Base-by-base conservation (phyloP, 1,140 invertebrate genomes). In the Trachymyrmex septentrionalis region DNA sequence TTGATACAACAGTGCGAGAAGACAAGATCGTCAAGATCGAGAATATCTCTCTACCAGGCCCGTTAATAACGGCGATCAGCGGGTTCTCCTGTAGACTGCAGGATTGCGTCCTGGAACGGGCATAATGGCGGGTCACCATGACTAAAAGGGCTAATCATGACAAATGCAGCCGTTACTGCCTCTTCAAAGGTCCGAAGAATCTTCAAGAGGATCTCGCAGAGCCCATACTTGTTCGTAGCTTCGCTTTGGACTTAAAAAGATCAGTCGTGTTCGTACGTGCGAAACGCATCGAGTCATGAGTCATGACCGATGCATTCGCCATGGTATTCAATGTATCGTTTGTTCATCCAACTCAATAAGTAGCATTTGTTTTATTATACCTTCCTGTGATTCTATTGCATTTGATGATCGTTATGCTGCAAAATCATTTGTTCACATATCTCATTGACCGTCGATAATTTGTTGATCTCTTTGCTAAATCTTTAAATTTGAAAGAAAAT, bases 81-180 rank as follows among this genome's bases (percentile, higher is more conserved):
- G 50, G 10, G 66, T 59, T 77, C 63, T 76, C 73, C 85, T 76
- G 30, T 27, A 34, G 71, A 38, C 81, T 30, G 72, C 50, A 87
- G 78, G 86, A 88, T 89, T 64, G 85, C 80, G 86, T 89, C 86
- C 75, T 88, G 81, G 38, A 81, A 91, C 72, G 90, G 72, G 91
- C 85, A 92, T 93, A 93, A 92, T 86, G 91, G 86, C 81, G 91
- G 92, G 91, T 93, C 91, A 93, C 91, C 92, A 92, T 94, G 93
- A 95, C 93, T 94, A 95, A 95, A 94, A 92, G 91, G 92, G 92
- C 93, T 95, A 94, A 94, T 95, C 94, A 93, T 94, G 94, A 95
- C 93, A 94, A 94, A 95, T 94, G 94, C 86, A 87, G 86, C 80
- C 87, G 90, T 90, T 91, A 89, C 92, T 91, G 88, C 86, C 77